Conservation (phyloP, 2,888 invertebrate species). For the Erebia palarica region DNA sequence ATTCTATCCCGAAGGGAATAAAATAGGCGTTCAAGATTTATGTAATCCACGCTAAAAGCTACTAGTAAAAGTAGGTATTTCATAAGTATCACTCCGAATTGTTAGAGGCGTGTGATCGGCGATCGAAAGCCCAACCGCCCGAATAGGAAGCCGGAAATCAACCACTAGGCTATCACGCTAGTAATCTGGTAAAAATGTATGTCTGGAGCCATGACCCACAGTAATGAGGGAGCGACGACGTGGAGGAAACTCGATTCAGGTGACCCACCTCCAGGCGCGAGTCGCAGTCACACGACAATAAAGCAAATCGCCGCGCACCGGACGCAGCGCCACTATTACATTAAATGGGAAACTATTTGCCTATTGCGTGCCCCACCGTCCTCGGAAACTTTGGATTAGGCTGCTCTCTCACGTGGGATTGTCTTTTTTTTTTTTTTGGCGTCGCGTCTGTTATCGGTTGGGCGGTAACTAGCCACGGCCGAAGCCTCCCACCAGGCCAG, state of each 20-base stretch:
- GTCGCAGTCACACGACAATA: slow-evolving; percentile 66
- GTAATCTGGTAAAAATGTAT: too few relatives aligned
- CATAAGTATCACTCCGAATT: neutral
- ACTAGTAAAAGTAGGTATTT: too few relatives aligned
- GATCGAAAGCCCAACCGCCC: neutral
- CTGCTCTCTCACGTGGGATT: slow-evolving; percentile 16
- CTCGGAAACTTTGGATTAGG: slow-evolving; percentile 37
- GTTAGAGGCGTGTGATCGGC: neutral
- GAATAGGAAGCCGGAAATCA: neutral
- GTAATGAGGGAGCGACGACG: neutral
- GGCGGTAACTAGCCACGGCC: too few relatives aligned
- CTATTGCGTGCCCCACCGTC: slow-evolving; percentile 60
- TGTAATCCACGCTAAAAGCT: too few relatives aligned
- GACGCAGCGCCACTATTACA: slow-evolving; percentile 63
- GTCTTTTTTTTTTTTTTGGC: neutral
- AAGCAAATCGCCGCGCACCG: slow-evolving; percentile 64
- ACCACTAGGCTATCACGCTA: neutral
- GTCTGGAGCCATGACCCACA: neutral
- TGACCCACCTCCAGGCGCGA: slow-evolving; percentile 3
- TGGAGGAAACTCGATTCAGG: neutral
- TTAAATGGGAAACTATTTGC: slow-evolving; percentile 74
- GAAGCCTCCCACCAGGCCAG: too few relatives aligned
- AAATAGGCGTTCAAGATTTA: too few relatives aligned
- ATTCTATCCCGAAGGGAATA: too few relatives aligned
- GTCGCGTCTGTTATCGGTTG: too few relatives aligned